A percentile compares a stretch with the other conserved stretches of the same genome.
Conservation (phyloP, 2,113 vertebrate species). For the Reinhardtius hippoglossoides region DNA sequence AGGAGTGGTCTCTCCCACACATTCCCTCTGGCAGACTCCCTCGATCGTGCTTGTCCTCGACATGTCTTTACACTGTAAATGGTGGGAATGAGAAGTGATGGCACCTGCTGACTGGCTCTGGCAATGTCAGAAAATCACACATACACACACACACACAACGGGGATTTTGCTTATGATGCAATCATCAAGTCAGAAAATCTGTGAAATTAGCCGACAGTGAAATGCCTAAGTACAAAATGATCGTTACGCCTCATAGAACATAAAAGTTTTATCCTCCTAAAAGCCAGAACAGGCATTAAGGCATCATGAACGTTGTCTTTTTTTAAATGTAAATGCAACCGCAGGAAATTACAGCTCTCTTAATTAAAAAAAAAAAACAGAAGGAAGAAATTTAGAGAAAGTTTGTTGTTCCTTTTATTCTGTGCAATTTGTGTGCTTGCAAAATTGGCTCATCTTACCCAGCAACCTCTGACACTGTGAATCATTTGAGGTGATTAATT, state of each 20-base stretch:
- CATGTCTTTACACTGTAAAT: constrained; percentile 68
- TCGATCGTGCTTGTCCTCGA: constrained; percentile 64
- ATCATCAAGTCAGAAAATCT: constrained; percentile 68
- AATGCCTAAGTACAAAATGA: constrained; percentile 37
- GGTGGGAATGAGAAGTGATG: constrained; percentile 76
- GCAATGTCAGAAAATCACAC: constrained; percentile 68
- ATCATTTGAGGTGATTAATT: constrained; percentile 82
- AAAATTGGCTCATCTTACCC: constrained; percentile 54
- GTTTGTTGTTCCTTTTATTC: constrained; percentile 19
- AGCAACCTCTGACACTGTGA: constrained; percentile 67
- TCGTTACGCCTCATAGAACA: constrained; percentile 28
- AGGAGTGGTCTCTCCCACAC: constrained; percentile 68
- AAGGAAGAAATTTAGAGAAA: neutral
- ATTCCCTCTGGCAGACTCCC: constrained; percentile 56
- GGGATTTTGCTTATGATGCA: constrained; percentile 70
- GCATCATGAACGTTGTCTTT: neutral
- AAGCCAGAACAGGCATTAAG: neutral
- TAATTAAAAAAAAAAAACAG: neutral
- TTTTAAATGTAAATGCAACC: neutral
- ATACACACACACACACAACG: constrained; percentile 38
- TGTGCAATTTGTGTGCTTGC: constrained; percentile 29
- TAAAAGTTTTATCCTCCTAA: constrained; percentile 12
- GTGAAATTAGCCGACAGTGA: constrained; percentile 58
- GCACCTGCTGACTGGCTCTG: constrained; percentile 75
- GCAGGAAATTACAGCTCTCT: constrained; percentile 1